Evolutionary conservation across 2,113 vertebrate species (phyloP).

Genomic region (Chauna torquata): DNA sequence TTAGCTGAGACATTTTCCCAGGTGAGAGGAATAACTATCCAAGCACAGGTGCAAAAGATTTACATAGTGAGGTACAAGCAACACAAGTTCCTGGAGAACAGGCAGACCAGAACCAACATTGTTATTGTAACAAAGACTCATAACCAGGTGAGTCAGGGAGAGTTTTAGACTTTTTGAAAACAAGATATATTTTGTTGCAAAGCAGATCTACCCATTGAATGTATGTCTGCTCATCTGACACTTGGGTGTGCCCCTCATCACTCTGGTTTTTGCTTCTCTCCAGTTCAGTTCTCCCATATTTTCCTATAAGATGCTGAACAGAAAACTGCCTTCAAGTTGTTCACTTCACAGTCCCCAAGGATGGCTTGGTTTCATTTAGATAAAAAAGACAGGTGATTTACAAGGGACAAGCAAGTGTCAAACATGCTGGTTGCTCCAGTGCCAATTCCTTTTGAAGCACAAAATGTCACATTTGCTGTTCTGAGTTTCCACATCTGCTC

Average conservation of each 20-base stretch:
- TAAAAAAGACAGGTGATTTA: not conserved
- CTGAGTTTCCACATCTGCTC: constrained; percentile 33
- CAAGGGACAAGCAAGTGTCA: not conserved
- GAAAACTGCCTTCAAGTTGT: not conserved
- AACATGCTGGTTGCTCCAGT: not conserved
- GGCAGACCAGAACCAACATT: not conserved
- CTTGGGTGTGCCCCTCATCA: not conserved
- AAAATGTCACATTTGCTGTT: constrained; percentile 20
- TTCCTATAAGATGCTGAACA: not conserved
- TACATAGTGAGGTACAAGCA: not conserved
- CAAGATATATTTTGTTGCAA: not conserved
- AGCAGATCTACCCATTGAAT: not conserved
- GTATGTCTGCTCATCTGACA: not conserved
- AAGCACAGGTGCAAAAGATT: not conserved
- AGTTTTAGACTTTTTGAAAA: not conserved
- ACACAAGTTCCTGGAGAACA: not conserved
- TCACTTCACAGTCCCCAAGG: not conserved
- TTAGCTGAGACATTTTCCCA: not conserved
- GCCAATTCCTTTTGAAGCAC: constrained; percentile 10
- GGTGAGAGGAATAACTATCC: not conserved
- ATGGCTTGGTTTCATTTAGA: not conserved
- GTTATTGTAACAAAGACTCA: not conserved
- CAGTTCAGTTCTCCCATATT: not conserved
- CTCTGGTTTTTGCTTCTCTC: not conserved
- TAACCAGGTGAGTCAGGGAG: not conserved